phyloP scores from a whole-genome alignment of 2,888 invertebrate species.

The Lutraria lutraria region DNA sequence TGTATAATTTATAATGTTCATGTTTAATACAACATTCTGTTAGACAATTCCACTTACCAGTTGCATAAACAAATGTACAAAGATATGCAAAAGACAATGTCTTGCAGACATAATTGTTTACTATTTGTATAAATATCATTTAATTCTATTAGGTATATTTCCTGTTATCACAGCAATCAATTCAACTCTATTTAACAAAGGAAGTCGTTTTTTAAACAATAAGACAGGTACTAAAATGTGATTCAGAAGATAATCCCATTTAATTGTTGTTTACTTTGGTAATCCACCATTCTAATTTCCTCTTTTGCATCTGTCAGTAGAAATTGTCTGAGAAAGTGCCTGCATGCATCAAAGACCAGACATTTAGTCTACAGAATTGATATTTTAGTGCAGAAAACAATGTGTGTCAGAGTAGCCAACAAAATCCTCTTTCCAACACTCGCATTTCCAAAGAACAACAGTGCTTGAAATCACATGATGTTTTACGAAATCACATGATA shows the following conservation, averaged over 20 bases:
- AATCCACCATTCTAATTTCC: constrained; percentile 3
- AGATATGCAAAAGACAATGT: neutral
- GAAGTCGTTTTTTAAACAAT: constrained; percentile 4
- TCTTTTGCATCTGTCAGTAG: neutral
- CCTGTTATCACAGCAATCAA: neutral
- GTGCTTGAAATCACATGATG: too few species aligned
- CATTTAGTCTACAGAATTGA: too few species aligned
- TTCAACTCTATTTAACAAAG: neutral
- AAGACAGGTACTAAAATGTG: neutral
- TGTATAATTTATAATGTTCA: too few species aligned
- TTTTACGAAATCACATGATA: too few species aligned
- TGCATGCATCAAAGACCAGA: too few species aligned
- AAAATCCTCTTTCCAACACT: too few species aligned
- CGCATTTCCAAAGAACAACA: too few species aligned
- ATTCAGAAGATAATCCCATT: neutral
- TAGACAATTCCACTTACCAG: neutral
- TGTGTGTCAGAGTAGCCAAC: too few species aligned
- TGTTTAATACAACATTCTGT: too few species aligned
- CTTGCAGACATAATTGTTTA: neutral
- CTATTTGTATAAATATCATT: constrained; percentile 1
- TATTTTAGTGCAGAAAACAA: too few species aligned
- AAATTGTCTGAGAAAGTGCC: neutral
- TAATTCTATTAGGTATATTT: constrained; percentile 2
- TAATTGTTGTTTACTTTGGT: constrained; percentile 15
- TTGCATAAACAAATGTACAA: neutral